Base-by-base conservation (phyloP, 2,888 invertebrate genomes). In the Tenthredo amoena region DNA sequence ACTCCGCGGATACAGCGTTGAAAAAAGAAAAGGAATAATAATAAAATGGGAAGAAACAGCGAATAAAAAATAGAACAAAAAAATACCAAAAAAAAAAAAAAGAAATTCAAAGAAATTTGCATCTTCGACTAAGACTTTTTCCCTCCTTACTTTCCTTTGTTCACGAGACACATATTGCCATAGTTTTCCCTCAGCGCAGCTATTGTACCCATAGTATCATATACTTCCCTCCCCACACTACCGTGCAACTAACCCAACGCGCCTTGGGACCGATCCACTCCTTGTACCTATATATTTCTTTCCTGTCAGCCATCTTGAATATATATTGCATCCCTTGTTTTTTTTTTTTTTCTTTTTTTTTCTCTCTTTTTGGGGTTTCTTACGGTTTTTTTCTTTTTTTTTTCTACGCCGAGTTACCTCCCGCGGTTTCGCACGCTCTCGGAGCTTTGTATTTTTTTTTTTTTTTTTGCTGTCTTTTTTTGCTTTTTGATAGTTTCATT, bases 221-320 rank as follows among this genome's bases (percentile, higher is more conserved):
- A 68, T 34, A 68, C 34, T 10, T 34, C 26, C 34, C 18, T 58
- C 18, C 18, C 15, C 15, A 43, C 72, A 74, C 72, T 74, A 74
- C 10, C 72, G 1, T 43, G 72, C 2, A 74, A 74, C 72, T 21
- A 74, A 43, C 21, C 43, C 40, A 74, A 43, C 72, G 72, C 43
- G 40, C 43, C 72, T 74, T 74, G 72, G 72, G 72, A 74, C n/a
- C 72, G 72, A 74, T 74, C 21, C 72, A 43, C 40, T 43, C 72
- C 43, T 74, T 43, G n/a, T 43, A 74, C 43, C 72, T 40, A 74
- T 43, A 74, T 74, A 43, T 40, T 21, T 62, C 37, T 21, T 74
- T 43, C 21, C 72, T 26, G 72, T 74, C 72, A 43, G 72, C 72
- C 72, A 74, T 74, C 43, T 74, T 74, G 72, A 43, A 74, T 43